These are phyloP conservation scores for Brachyopa scutellaris DNA, from an alignment of 2,888 invertebrate species.

Conservation along the genomic window DNA sequence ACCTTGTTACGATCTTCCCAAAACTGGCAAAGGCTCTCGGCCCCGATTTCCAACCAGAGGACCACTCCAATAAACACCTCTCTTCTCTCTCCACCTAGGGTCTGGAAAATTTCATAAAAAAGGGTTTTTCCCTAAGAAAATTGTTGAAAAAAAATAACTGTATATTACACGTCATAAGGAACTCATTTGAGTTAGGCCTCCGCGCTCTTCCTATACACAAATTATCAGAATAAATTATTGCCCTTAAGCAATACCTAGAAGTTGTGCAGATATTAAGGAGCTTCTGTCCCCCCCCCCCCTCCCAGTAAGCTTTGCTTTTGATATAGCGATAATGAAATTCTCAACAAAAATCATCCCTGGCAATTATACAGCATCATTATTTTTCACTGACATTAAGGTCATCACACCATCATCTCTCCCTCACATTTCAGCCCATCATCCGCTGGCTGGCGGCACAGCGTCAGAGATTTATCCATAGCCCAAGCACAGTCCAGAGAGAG, in stretches of 20 bases:
- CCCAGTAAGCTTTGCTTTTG: background rate
- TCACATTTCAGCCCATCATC: no score
- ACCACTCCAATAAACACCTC: no score
- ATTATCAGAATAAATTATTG: conserved; percentile 15
- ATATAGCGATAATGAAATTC: conserved; percentile 36
- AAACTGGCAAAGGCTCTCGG: no score
- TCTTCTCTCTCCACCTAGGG: no score
- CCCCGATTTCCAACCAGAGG: no score
- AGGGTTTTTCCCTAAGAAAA: no score
- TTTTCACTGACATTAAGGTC: conserved; percentile 34
- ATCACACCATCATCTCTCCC: background rate
- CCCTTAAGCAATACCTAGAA: background rate
- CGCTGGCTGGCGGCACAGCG: background rate
- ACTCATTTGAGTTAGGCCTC: background rate
- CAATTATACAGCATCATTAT: conserved; percentile 37
- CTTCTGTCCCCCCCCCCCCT: background rate
- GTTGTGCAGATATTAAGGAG: no score
- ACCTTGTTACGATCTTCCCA: no score
- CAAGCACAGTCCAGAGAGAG: background rate
- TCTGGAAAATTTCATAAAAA: no score
- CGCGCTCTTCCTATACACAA: background rate
- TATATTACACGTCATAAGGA: background rate
- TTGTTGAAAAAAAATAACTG: no score
- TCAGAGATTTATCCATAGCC: conserved; percentile 8
- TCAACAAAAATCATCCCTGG: conserved; percentile 25